These are phyloP conservation scores for Acrossocheilus wenchowensis DNA, from an alignment of 2,797 vertebrate genomes.

Conservation along the genomic window DNA sequence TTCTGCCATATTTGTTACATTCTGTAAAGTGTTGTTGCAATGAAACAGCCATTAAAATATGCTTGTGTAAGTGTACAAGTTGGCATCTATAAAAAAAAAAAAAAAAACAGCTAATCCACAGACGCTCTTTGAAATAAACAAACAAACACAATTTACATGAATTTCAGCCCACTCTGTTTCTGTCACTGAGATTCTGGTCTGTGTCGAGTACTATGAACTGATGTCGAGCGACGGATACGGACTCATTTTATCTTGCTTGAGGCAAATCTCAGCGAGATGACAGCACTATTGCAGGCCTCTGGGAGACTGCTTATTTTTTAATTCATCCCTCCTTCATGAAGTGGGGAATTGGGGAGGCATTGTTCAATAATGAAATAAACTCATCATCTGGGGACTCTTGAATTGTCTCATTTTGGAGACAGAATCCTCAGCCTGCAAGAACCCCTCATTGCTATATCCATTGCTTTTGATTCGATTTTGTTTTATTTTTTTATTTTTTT, in stretches of 20 bases:
- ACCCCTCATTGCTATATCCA: neutral
- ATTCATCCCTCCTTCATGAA: slow-evolving; percentile 60
- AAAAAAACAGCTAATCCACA: neutral
- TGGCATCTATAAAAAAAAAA: neutral
- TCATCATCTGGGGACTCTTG: slow-evolving; percentile 50
- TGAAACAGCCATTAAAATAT: neutral
- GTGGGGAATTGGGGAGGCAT: slow-evolving; percentile 69
- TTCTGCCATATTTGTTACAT: neutral
- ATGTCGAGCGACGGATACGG: slow-evolving; percentile 23
- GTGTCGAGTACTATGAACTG: slow-evolving; percentile 1
- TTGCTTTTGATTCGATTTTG: neutral
- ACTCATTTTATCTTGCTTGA: slow-evolving; percentile 24
- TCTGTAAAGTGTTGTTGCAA: neutral
- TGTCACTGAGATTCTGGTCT: slow-evolving; percentile 30
- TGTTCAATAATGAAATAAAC: slow-evolving; percentile 74
- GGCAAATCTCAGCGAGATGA: slow-evolving; percentile 56
- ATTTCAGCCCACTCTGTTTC: neutral
- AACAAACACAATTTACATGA: slow-evolving; percentile 30
- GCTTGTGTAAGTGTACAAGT: neutral
- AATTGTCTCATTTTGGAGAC: slow-evolving; percentile 12
- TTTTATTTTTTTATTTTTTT: neutral
- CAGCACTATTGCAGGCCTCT: slow-evolving; percentile 63
- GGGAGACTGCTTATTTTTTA: slow-evolving; percentile 71
- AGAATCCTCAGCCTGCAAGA: neutral
- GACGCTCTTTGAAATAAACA: slow-evolving; percentile 11